Conservation (phyloP, 2,797 vertebrate species). For the Sebastes cheni region DNA sequence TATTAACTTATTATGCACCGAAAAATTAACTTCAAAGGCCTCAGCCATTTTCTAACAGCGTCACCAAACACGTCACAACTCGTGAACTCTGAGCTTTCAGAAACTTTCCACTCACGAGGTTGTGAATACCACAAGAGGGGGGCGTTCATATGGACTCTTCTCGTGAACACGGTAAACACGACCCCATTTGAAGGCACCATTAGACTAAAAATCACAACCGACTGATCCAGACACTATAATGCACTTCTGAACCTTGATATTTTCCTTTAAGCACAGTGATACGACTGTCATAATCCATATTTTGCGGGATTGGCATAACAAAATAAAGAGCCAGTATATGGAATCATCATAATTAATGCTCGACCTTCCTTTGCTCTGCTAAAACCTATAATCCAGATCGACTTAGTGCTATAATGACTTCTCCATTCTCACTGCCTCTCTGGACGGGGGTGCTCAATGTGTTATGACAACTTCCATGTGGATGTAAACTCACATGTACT, state of each 20-base stretch:
- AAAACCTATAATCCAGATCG: constrained; percentile 75
- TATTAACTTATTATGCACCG: too few relatives aligned
- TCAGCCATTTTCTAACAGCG: too few relatives aligned
- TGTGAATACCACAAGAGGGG: too few relatives aligned
- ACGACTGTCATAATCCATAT: constrained; percentile 62
- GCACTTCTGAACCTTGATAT: constrained; percentile 10
- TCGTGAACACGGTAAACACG: not conserved
- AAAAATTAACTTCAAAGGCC: too few relatives aligned
- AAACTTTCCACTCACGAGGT: too few relatives aligned
- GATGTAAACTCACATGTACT: constrained; percentile 52
- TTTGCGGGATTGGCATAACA: constrained; percentile 55
- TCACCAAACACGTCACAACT: too few relatives aligned
- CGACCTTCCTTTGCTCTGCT: constrained; percentile 63
- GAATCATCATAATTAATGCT: constrained; percentile 73
- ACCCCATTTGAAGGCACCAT: not conserved
- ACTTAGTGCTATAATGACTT: constrained; percentile 72
- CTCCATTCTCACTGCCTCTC: constrained; percentile 35
- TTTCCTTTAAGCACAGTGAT: constrained; percentile 14
- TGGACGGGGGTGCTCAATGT: constrained; percentile 15
- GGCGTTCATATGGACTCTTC: not conserved
- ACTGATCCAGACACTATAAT: not conserved
- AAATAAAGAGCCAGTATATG: constrained; percentile 65
- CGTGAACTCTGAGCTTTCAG: too few relatives aligned
- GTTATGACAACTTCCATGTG: constrained; percentile 44
- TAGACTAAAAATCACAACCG: not conserved